Conservation (phyloP, 2,888 invertebrate genomes). For the Hermodice carunculata region DNA sequence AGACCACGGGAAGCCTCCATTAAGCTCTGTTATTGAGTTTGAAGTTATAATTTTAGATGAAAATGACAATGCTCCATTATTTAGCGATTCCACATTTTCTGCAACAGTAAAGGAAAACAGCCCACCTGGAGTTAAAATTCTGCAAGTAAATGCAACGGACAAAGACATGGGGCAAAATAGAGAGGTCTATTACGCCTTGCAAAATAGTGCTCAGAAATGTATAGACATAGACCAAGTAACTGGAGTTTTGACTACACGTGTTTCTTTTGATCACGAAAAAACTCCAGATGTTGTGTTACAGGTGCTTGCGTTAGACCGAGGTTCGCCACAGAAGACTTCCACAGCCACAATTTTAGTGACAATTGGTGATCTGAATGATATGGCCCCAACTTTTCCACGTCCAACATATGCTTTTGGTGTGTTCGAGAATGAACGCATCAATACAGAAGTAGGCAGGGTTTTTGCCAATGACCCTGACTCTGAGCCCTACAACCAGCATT, state of each 20-base stretch:
- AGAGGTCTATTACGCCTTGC: constrained; percentile 86
- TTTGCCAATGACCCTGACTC: constrained; percentile 12
- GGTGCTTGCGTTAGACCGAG: constrained; percentile 90
- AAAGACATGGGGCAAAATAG: constrained; percentile 86
- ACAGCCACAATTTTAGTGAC: constrained; percentile 78
- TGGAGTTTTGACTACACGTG: constrained; percentile 44
- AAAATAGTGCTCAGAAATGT: constrained; percentile 80
- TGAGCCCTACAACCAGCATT: constrained; percentile 14
- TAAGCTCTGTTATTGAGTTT: constrained; percentile 15
- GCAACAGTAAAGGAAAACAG: constrained; percentile 84
- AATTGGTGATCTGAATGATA: constrained; percentile 40
- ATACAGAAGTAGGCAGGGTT: constrained; percentile 18
- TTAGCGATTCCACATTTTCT: constrained; percentile 72
- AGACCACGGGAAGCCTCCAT: constrained; percentile 27
- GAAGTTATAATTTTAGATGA: constrained; percentile 27
- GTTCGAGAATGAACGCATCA: constrained; percentile 30
- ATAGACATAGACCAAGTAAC: constrained; percentile 85
- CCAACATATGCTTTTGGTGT: constrained; percentile 31
- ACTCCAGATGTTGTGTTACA: constrained; percentile 59
- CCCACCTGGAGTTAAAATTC: constrained; percentile 80
- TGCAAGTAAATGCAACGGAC: constrained; percentile 82
- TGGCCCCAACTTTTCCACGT: constrained; percentile 33
- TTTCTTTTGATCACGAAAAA: constrained; percentile 70
- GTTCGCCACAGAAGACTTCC: constrained; percentile 84
- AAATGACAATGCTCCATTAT: constrained; percentile 75